Evolutionary conservation across 2,888 invertebrate genomes (phyloP).

Genomic region (Scaptomyza flava): DNA sequence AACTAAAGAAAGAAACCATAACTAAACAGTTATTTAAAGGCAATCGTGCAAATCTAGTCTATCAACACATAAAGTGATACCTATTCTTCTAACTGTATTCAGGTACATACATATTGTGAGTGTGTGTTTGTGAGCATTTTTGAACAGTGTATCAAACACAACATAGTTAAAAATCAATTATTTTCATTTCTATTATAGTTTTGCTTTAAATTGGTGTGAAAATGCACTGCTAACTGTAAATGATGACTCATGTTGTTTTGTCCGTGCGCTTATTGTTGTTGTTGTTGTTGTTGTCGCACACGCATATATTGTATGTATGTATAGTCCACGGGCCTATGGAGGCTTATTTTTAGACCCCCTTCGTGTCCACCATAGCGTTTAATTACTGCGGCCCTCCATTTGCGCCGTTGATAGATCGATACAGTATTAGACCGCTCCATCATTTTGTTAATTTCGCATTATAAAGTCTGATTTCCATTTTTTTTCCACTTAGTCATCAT

Average conservation of each 20-base stretch:
- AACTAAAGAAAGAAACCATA: not conserved
- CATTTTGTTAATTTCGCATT: not conserved
- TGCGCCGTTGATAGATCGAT: constrained; percentile 60
- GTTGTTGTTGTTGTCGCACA: constrained; percentile 21
- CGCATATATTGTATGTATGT: constrained; percentile 15
- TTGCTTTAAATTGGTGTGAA: constrained; percentile 34
- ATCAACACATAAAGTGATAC: not conserved
- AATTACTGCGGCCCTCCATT: constrained; percentile 20
- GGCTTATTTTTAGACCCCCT: constrained; percentile 63
- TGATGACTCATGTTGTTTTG: constrained; percentile 45
- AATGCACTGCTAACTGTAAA: constrained; percentile 29
- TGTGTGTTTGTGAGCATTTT: not conserved
- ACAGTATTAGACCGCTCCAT: constrained; percentile 13
- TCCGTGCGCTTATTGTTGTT: constrained; percentile 11
- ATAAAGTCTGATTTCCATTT: constrained; percentile 9
- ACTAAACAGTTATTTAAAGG: constrained; percentile 1
- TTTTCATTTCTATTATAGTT: too few species aligned
- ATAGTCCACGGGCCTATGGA: constrained; percentile 35
- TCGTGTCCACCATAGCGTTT: not conserved
- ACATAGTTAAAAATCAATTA: not conserved
- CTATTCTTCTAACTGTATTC: constrained; percentile 15
- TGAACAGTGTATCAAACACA: constrained; percentile 6
- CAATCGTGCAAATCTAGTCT: not conserved
- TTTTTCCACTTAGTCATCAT: not conserved
- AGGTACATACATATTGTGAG: constrained; percentile 27